phyloP scores from a whole-genome alignment of 2,888 invertebrate genomes.

The Stomorhina lunata region DNA sequence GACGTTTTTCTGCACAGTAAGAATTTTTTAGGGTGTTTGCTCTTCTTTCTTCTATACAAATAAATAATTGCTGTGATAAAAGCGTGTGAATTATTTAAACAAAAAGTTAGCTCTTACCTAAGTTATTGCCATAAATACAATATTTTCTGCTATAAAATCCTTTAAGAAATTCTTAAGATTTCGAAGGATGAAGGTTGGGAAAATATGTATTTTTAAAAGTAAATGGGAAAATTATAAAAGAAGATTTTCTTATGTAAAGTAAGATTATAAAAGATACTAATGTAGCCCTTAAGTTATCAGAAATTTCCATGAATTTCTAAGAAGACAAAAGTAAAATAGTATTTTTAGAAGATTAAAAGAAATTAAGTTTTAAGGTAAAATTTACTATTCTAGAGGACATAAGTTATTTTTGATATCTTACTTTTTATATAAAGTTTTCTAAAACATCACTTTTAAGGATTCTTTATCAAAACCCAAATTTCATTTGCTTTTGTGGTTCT shows the following conservation, averaged over 20 bases:
- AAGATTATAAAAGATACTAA: background rate
- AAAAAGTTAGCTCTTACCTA: background rate
- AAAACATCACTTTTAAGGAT: background rate
- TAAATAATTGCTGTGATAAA: background rate
- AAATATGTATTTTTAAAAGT: background rate
- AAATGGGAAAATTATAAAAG: background rate
- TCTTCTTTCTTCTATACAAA: background rate
- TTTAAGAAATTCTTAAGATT: background rate
- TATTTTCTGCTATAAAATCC: background rate
- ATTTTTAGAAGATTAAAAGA: no score
- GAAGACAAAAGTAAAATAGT: no score
- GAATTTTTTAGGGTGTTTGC: conserved; percentile 33
- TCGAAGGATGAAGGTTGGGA: background rate
- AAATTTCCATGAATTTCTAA: no score
- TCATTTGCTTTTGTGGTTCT: background rate
- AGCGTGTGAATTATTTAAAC: conserved; percentile 48
- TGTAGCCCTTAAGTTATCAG: conserved; percentile 34
- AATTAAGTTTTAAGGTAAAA: no score
- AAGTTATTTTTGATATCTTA: no score
- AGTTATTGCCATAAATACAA: background rate
- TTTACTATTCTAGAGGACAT: no score
- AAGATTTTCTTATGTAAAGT: conserved; percentile 1
- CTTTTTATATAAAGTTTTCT: no score
- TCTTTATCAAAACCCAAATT: background rate
- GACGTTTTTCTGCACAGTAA: background rate